A percentile compares a stretch with the other conserved stretches of the same genome.
These are phyloP conservation scores for Physocephala rufipes DNA, from an alignment of 2,888 invertebrate genomes.

Conservation along the genomic window DNA sequence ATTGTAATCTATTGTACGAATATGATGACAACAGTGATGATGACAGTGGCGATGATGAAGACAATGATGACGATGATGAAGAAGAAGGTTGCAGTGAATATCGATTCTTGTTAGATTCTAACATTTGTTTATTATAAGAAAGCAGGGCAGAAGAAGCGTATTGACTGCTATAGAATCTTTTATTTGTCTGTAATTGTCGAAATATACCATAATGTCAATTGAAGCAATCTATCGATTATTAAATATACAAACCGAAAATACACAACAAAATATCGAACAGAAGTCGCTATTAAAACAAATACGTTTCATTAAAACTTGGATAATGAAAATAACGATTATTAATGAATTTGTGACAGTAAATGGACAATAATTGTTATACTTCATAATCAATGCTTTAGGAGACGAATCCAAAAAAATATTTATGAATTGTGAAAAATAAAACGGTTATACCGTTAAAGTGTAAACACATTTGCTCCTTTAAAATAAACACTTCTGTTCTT, in stretches of 20 bases:
- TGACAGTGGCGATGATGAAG: constrained; percentile 51
- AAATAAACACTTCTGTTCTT: no score
- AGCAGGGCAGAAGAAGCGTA: constrained; percentile 64
- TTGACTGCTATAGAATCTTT: constrained; percentile 63
- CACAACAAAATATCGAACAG: no score
- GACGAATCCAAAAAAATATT: no score
- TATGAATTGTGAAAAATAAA: no score
- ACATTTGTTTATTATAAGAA: constrained; percentile 63
- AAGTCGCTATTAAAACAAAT: constrained; percentile 40
- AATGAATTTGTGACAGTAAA: no score
- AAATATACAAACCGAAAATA: constrained; percentile 37
- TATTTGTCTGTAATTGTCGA: constrained; percentile 60
- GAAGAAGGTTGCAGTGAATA: constrained; percentile 59
- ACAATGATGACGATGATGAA: constrained; percentile 50
- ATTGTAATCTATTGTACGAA: constrained; percentile 45
- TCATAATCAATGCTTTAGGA: no score
- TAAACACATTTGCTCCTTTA: no score
- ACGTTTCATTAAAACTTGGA: neutral
- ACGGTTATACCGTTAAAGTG: no score
- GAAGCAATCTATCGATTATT: constrained; percentile 41
- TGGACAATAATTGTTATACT: no score
- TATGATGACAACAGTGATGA: constrained; percentile 40
- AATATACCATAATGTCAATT: constrained; percentile 27
- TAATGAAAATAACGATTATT: no score
- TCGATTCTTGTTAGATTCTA: constrained; percentile 65